phyloP scores from a whole-genome alignment of 2,888 invertebrate genomes.

The Lutraria lutraria region DNA sequence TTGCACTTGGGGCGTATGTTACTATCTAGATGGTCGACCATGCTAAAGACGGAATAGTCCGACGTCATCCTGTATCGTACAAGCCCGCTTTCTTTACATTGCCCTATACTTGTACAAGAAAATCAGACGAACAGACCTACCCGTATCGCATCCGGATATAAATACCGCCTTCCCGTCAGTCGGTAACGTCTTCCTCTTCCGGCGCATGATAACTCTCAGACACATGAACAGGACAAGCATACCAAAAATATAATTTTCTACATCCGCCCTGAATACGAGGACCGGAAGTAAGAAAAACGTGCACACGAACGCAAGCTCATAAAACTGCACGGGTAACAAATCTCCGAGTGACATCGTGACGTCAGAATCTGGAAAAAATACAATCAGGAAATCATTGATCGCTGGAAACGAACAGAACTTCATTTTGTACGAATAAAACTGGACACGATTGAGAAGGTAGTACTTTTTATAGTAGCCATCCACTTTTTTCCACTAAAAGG shows the following conservation, averaged over 20 bases:
- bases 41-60: too few species aligned
- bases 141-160: slow-evolving; percentile 77
- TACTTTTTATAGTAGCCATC: too few species aligned
- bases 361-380: neutral
- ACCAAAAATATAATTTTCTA: slow-evolving; percentile 58
- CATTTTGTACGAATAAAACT: too few species aligned
- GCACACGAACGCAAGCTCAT: slow-evolving; percentile 49
- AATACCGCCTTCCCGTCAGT: slow-evolving; percentile 70
- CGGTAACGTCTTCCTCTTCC: slow-evolving; percentile 43
- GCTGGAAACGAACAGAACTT: too few species aligned
- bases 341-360: slow-evolving; percentile 55
- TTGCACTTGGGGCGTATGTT: too few species aligned
- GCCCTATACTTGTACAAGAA: too few species aligned
- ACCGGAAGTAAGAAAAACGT: slow-evolving; percentile 52
- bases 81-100: too few species aligned
- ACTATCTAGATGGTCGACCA: too few species aligned
- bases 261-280: slow-evolving; percentile 47
- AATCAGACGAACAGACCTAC: slow-evolving; percentile 46
- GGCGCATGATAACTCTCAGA: slow-evolving; percentile 35
- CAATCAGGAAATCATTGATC: neutral
- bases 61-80: too few species aligned
- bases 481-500: too few species aligned
- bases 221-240: slow-evolving; percentile 46
- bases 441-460: too few species aligned
- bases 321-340: slow-evolving; percentile 48